Percentiles rank a stretch among this genome's conserved stretches.
Evolutionary conservation across 2,888 invertebrate genomes (phyloP).

Genomic region (Melipona bicolor): DNA sequence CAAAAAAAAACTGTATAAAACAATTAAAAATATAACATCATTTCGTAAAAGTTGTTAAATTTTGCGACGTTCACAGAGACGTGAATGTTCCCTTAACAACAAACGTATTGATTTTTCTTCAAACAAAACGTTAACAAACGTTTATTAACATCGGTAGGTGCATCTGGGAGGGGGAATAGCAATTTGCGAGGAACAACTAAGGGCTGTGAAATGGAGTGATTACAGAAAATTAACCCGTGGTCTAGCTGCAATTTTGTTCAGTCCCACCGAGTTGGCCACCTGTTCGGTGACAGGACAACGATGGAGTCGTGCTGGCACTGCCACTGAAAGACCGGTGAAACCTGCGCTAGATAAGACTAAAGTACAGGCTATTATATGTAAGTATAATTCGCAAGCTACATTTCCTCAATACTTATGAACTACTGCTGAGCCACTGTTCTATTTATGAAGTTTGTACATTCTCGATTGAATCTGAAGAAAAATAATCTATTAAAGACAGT

Average conservation of each 20-base stretch:
- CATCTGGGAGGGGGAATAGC: conserved; percentile 90
- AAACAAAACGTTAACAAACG: neutral
- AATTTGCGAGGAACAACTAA: conserved; percentile 89
- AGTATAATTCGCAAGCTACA: conserved; percentile 73
- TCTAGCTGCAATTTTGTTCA: conserved; percentile 90
- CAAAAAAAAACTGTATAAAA: too few relatives aligned
- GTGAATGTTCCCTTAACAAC: neutral
- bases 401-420: neutral
- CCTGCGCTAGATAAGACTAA: conserved; percentile 90
- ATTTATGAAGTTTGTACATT: neutral
- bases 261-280: conserved; percentile 90
- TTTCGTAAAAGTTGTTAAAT: too few relatives aligned
- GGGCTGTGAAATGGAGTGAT: conserved; percentile 91
- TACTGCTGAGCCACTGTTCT: neutral
- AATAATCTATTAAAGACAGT: too few relatives aligned
- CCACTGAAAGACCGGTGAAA: conserved; percentile 89
- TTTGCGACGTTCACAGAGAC: too few relatives aligned
- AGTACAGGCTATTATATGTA: conserved; percentile 90
- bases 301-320: conserved; percentile 90
- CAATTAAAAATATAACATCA: too few relatives aligned
- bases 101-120: neutral
- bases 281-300: conserved; percentile 91
- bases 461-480: neutral
- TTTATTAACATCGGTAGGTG: conserved; percentile 85
- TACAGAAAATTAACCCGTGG: conserved; percentile 90